Conservation (phyloP, 2,888 invertebrate species). For the Prosapia bicincta region DNA sequence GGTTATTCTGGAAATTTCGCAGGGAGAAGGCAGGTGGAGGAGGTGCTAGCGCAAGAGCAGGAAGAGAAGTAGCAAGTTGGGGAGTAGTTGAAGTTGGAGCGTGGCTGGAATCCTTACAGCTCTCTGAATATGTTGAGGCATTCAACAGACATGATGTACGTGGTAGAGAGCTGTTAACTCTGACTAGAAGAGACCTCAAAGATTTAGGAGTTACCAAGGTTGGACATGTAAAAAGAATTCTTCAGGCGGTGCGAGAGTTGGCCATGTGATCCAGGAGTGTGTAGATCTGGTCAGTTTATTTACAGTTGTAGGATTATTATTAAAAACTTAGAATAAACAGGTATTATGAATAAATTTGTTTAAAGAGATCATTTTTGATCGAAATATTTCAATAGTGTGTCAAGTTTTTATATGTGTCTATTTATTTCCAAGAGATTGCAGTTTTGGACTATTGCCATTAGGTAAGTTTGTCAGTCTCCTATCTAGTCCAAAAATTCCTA, state of each 20-base stretch:
- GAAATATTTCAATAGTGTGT: too few relatives aligned
- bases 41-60: constrained; percentile 45
- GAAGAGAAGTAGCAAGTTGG: constrained; percentile 65
- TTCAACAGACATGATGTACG: constrained; percentile 90
- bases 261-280: constrained; percentile 30
- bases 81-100: constrained; percentile 73
- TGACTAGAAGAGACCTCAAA: constrained; percentile 82
- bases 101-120: constrained; percentile 86
- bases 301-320: too few relatives aligned
- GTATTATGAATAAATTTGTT: too few relatives aligned
- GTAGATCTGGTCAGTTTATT: constrained; percentile 13
- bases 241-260: constrained; percentile 87
- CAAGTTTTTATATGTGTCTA: too few relatives aligned
- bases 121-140: constrained; percentile 87
- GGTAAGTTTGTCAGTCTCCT: too few relatives aligned
- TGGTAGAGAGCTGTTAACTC: constrained; percentile 79
- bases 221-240: constrained; percentile 92
- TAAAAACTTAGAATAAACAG: too few relatives aligned
- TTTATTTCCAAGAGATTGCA: too few relatives aligned
- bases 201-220: constrained; percentile 93
- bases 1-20: constrained; percentile 67
- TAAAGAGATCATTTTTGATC: too few relatives aligned
- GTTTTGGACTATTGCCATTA: too few relatives aligned
- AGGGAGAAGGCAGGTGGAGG: constrained; percentile 49
- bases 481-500: too few relatives aligned